Base-by-base conservation (phyloP, 2,888 invertebrate genomes). In the Stenolophus ochropezus region DNA sequence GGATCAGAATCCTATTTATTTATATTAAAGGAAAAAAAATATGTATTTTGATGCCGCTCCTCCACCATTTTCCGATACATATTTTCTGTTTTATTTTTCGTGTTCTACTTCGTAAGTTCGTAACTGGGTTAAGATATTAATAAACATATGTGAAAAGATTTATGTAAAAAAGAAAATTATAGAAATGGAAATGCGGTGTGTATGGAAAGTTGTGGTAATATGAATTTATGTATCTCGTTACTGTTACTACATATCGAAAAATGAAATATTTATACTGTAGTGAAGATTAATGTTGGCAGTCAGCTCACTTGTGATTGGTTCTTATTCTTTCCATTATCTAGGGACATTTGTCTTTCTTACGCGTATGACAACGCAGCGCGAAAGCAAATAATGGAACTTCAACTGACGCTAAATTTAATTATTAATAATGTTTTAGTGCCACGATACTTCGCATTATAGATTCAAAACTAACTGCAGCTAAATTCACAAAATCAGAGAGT, bases 261-360 rank as follows among this genome's bases (percentile, higher is more conserved):
- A 76, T 76, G 33, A 58, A 76, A 56, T 58, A 76, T 76, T 76
- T 56, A 76, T 76, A 42, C 11, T n/a, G 5, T 23, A 61, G 56
- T 23, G n/a, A 58, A 76, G 76, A 76, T 76, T 56, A 76, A 76
- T 76, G 76, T 33, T 58, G n/a, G 16, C 27, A 42, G 14, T 42
- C 21, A n/a, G 6, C 21, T 18, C 61, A 16, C 6, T 51, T 18
- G 51, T 42, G 11, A 42, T 49, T 49, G 51, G 21, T 23, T 75
- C 75, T 56, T 75, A 75, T 75, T 75, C 65, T 78, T 78, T 78
- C 77, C 77, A 78, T 78, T 78, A 78, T 78, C 61, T 61, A 33
- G 21, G 42, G 65, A 58, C 77, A 78, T 78, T 78, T 65, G 77
- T 78, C 77, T 78, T 78, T 61, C 47, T 78, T 58, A 78, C 65